Evolutionary conservation across 92 coral and sea anemone genomes (phyloP).

Genomic region (Zoanthus solanderi): DNA sequence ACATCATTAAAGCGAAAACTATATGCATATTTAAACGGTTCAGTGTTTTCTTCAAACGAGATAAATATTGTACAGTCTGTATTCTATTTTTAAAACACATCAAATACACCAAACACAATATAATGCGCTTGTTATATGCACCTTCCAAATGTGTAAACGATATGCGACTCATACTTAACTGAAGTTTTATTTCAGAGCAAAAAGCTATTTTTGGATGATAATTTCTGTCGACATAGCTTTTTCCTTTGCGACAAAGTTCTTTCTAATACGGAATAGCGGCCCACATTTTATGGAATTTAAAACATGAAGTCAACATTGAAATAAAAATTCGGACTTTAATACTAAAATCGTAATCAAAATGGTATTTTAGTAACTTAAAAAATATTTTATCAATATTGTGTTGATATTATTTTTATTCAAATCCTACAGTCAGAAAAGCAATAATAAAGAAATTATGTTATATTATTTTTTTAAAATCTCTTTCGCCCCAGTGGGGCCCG

Average conservation of each 20-base stretch:
- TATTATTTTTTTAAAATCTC: no score
- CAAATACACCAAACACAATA: neutral
- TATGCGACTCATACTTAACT: neutral
- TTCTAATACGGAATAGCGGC: neutral
- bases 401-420: no score
- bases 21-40: no score
- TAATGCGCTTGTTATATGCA: neutral
- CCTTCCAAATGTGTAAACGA: neutral
- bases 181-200: neutral
- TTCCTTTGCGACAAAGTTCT: neutral
- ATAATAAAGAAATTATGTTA: no score
- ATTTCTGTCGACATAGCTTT: neutral
- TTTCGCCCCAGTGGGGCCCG: no score
- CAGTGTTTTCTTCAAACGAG: neutral
- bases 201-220: neutral
- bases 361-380: no score
- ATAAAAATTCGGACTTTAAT: no score
- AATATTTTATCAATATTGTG: no score
- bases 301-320: neutral
- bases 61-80: neutral
- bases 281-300: neutral
- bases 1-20: no score
- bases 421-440: no score
- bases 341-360: no score
- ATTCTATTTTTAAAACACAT: neutral